Evolutionary conservation across 1,140 invertebrate genomes (phyloP).

Genomic region (Hestina assimilis): DNA sequence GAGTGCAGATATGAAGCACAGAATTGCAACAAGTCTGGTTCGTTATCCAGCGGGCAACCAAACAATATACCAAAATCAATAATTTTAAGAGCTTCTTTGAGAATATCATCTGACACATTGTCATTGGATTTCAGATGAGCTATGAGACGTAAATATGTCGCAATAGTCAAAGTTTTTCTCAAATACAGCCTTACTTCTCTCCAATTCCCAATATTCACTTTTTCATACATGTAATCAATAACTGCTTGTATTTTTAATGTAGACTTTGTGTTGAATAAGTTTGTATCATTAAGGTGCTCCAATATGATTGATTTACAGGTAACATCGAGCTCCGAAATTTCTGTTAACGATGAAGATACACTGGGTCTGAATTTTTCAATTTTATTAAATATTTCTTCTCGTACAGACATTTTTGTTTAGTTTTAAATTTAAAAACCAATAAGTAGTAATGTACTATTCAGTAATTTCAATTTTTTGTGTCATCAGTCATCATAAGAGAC

Average conservation of each 20-base stretch:
- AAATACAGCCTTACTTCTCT: conserved; percentile 83
- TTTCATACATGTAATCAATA: conserved; percentile 88
- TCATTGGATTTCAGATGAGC: conserved; percentile 35
- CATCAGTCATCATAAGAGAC: background rate
- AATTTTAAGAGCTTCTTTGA: conserved; percentile 81
- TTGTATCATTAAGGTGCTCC: conserved; percentile 36
- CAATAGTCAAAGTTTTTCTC: conserved; percentile 82
- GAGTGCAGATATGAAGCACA: conserved; percentile 77
- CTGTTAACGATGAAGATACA: conserved; percentile 40
- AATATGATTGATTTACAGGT: conserved; percentile 46
- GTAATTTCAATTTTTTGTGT: background rate
- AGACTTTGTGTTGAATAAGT: conserved; percentile 29
- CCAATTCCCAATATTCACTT: conserved; percentile 92
- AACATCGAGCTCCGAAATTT: conserved; percentile 52
- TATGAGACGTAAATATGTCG: conserved; percentile 79
- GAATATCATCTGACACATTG: conserved; percentile 36
- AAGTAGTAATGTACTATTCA: background rate
- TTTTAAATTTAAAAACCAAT: background rate
- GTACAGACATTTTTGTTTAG: conserved; percentile 21
- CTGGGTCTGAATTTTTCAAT: conserved; percentile 41
- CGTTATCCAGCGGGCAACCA: conserved; percentile 82
- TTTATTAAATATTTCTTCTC: conserved; percentile 35
- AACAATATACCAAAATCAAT: conserved; percentile 91
- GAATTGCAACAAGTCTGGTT: conserved; percentile 76
- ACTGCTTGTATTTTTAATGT: conserved; percentile 76